Base-by-base conservation (phyloP, 2,797 vertebrate genomes). In the Florisuga fusca region DNA sequence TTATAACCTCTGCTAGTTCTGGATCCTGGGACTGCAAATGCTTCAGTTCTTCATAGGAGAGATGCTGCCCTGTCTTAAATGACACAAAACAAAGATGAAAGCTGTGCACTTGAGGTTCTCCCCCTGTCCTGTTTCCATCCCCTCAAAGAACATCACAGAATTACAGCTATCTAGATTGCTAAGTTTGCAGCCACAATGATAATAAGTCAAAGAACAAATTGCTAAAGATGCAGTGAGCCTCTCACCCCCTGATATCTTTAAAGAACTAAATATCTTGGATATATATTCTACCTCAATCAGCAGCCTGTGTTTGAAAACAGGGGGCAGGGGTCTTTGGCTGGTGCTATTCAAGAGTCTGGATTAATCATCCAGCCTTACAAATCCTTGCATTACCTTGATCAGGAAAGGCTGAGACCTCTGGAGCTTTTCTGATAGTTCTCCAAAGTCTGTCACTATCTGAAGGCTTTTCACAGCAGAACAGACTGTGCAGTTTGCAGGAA, bases 321-420 rank as follows among this genome's bases (percentile, higher is more conserved):
- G 1, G 38, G 26, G n/a, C 38, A 76, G 14, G 31, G 31, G 10
- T 59, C 62, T 86, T 15, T 69, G 25, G 48, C 18, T 90, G 2
- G 1, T 48, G 45, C 34, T 87, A 17, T 46, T 66, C 33, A 72
- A 31, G 61, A 25, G 25, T 33, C 22, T 34, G 69, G 46, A 46
- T 12, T 61, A 23, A 64, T 23, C 34, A 71, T 7, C 7, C 51
- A 77, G 76, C 58, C 45, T 57, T 31, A 43, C 9, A 38, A 62
- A 78, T 29, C 68, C 46, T 25, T 45, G 71, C 16, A n/a, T 93
- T 96, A 99, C 99, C 99, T 99, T 99, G 75, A 99, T 98, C 81
- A 99, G 95, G 62, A 99, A 96, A 17, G 98, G 99, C 94, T 99
- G 98, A 41, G 98, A 97, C 21, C 97, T 97, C 91, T 98, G 98